Base-by-base conservation (phyloP, 1,140 invertebrate genomes). In the Probaryconus sp. region DNA sequence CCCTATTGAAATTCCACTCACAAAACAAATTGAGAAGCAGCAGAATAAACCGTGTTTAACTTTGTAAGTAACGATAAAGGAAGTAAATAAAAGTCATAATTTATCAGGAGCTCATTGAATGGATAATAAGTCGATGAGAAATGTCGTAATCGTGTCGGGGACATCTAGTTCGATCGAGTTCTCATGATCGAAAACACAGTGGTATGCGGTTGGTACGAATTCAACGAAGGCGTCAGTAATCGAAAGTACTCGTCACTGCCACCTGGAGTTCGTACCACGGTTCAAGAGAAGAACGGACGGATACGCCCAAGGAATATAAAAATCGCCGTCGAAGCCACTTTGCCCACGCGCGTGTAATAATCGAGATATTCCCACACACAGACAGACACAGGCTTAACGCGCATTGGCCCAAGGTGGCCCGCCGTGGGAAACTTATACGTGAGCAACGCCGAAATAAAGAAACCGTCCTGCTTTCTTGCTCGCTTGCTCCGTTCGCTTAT, bases 371-470 rank as follows among this genome's bases (percentile, higher is more conserved):
- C 84, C 81, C 84, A 85, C 84, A 87, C 81, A 76, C 71, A 76
- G 60, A 71, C 55, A 67, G 55, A 60, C 61, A 63, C 69, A 42
- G 73, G 26, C 18, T 9, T 20, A 31, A 2, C 28, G 73, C 48
- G 65, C 24, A 60, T 53, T 69, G 58, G 43, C 50, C 31, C 58
- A 63, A 68, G 71, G 51, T 76, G 77, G 71, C 78, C 80, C 79
- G 81, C 70, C 85, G 86, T 87, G 87, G 86, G 86, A 88, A 88
- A 87, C 80, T 83, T 79, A 85, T 83, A 87, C 85, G 86, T 87
- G 85, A 85, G 81, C 67, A 55, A 48, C 71, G 69, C 68, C 79
- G 56, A 76, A 76, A 76, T 76, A 61, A 76, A 78, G 61, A 75
- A 75, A 75, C 68, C 63, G 69, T 71, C 56, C 71, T 9, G 50